phyloP scores from a whole-genome alignment of 2,888 invertebrate genomes.

The Mesorhabditis sp. region DNA sequence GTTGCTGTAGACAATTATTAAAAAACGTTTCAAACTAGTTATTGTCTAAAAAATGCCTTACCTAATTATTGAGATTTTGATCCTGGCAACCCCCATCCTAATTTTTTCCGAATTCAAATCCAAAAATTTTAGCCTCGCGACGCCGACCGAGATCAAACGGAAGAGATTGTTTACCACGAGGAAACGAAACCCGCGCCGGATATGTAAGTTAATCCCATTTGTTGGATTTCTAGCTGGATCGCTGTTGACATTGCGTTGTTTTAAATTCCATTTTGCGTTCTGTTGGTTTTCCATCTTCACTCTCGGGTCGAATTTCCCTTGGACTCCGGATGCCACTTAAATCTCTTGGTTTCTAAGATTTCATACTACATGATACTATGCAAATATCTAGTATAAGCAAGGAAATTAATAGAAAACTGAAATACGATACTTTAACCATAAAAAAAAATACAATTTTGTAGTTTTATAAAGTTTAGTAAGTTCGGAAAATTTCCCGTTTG shows the following conservation, averaged over 20 bases:
- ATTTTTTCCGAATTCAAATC: neutral
- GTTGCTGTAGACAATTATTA: neutral
- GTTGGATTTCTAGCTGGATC: neutral
- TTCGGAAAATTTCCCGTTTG: too few species aligned
- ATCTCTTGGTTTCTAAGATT: too few species aligned
- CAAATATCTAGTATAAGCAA: too few species aligned
- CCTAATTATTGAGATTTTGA: neutral
- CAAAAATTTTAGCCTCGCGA: conserved; percentile 27
- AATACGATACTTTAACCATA: too few species aligned
- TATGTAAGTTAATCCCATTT: neutral
- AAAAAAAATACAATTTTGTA: too few species aligned
- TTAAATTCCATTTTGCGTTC: neutral
- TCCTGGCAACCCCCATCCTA: neutral
- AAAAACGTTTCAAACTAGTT: neutral
- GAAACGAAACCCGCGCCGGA: conserved; percentile 13
- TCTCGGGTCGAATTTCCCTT: too few species aligned
- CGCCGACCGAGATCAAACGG: conserved; percentile 38
- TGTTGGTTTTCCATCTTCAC: neutral
- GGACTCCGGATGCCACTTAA: too few species aligned
- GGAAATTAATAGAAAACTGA: too few species aligned
- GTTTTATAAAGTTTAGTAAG: too few species aligned
- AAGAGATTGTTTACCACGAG: conserved; percentile 39
- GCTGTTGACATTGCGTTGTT: neutral
- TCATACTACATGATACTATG: too few species aligned
- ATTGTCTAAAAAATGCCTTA: neutral